Base-by-base conservation (phyloP, 2,888 invertebrate genomes). In the Pyrrhosoma nymphula region DNA sequence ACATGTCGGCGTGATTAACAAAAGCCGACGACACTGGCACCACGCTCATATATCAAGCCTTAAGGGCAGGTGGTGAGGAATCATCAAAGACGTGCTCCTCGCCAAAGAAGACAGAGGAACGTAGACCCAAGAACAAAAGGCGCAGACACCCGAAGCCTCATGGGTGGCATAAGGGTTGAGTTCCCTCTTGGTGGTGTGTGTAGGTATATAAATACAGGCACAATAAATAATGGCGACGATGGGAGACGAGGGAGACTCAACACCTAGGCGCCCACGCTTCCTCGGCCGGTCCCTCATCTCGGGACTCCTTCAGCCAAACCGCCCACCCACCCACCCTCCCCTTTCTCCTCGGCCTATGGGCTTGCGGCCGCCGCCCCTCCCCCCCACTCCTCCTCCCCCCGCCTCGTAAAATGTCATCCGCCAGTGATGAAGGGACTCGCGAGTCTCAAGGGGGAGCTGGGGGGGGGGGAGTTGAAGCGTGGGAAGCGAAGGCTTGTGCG, bases 401-500 rank as follows among this genome's bases (percentile, higher is more conserved):
- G 63, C 93, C 47, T 26, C 93, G 93, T 93, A 93, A 93, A 93
- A 93, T 69, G 93, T 93, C 93, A 93, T 93, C 93, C 93, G 39
- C 93, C 55, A 69, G 93, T 93, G 93, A 93, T 93, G 93, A 93
- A 93, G 93, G 93, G 93, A 93, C 93, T 69, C 93, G 89, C 55
- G 89, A 89, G 56, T 89, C 55, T 23, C 20, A 69, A 10, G 47
- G 93, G 93, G 26, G 93, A 26, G 20, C 2, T 16, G 20, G 56
- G 30, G 35, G 35, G 82, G 82, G 88, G 39, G 89, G n/a, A n/a
- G 26, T 16, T 56, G 47, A 56, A 75, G 93, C 93, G 93, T 93
- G 93, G 93, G 93, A 93, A 93, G 93, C 63, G 69, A 75, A 39
- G 93, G 93, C 93, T 93, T 93, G 93, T 93, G 93, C 93, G 93